Evolutionary conservation across 2,797 vertebrate species (phyloP).

Genomic region (Eulemur albifrons): DNA sequence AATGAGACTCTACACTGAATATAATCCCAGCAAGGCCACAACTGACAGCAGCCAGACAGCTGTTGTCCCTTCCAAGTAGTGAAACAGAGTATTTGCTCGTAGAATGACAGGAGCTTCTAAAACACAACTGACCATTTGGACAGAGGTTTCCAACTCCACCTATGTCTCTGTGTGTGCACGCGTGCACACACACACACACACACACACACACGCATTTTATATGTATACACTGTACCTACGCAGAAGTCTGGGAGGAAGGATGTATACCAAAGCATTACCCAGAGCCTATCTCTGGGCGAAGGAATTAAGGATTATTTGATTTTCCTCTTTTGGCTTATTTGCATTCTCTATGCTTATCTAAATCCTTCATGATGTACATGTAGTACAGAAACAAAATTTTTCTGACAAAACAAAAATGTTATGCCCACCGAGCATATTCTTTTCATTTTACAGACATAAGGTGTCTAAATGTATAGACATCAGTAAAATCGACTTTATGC

Average conservation of each 20-base stretch:
- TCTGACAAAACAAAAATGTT: neutral
- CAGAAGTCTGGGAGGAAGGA: neutral
- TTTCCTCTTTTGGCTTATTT: neutral
- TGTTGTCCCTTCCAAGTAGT: neutral
- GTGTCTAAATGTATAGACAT: neutral
- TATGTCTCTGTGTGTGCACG: neutral
- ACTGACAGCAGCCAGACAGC: neutral
- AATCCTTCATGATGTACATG: neutral
- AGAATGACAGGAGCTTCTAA: neutral
- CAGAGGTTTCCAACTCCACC: neutral
- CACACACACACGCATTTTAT: neutral
- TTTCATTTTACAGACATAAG: neutral
- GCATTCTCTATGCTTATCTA: neutral
- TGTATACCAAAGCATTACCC: neutral
- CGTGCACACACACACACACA: neutral
- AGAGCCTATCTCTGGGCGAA: neutral
- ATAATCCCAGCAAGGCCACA: neutral
- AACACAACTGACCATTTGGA: neutral
- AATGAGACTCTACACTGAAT: neutral
- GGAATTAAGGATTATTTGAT: neutral
- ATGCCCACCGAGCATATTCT: neutral
- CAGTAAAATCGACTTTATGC: neutral
- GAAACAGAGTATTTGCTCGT: neutral
- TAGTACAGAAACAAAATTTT: neutral
- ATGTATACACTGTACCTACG: no score